Conservation (phyloP, 2,797 vertebrate species). For the Chelonia mydas region DNA sequence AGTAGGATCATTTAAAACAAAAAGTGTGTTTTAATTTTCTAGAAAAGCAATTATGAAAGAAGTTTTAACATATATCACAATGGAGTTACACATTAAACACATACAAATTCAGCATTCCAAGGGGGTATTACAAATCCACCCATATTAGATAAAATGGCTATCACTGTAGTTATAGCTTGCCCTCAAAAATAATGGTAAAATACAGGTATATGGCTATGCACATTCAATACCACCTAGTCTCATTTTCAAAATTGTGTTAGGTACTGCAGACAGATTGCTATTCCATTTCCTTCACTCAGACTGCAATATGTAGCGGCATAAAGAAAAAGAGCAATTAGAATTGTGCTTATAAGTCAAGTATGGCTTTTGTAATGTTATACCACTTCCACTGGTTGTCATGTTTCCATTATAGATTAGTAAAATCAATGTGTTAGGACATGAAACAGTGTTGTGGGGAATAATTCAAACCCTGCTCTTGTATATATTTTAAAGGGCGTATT, state of each 20-base stretch:
- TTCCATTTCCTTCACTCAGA: background rate
- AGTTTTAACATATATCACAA: background rate
- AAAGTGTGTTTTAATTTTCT: background rate
- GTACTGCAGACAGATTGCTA: background rate
- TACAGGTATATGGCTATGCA: background rate
- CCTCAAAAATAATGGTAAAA: background rate
- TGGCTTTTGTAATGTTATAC: background rate
- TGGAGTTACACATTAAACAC: background rate
- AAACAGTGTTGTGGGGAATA: background rate
- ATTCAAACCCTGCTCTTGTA: background rate
- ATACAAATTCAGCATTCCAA: background rate
- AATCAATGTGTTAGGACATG: background rate
- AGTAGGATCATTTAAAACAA: background rate
- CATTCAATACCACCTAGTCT: fast-evolving
- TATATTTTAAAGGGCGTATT: background rate
- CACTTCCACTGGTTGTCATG: background rate
- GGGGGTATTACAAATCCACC: background rate
- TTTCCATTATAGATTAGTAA: background rate
- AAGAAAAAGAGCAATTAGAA: fast-evolving
- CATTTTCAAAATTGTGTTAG: background rate
- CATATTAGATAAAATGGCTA: background rate
- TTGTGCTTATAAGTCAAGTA: background rate
- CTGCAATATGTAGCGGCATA: background rate
- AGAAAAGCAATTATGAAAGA: background rate
- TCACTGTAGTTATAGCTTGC: background rate